phyloP scores from a whole-genome alignment of 2,113 vertebrate species.

The Platanista minor region DNA sequence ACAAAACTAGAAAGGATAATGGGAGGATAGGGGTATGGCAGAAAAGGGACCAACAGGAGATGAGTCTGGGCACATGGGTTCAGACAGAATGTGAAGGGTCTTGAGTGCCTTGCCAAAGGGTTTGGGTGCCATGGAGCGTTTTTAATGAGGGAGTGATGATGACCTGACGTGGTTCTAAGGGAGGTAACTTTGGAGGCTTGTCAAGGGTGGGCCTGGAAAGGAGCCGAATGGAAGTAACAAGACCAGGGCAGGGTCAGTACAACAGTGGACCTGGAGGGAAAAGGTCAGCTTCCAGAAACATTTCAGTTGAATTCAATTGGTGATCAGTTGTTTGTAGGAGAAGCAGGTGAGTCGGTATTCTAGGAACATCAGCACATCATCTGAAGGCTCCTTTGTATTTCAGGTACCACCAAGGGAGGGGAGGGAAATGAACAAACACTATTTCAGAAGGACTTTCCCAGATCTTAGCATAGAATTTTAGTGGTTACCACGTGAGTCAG shows the following conservation, averaged over 20 bases:
- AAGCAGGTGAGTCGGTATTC: background rate
- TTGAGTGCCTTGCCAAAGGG: background rate
- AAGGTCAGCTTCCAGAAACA: background rate
- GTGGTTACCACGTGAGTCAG: background rate
- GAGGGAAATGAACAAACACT: background rate
- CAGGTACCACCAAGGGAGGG: background rate
- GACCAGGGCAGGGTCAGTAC: background rate
- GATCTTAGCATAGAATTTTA: background rate
- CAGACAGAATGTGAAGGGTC: background rate
- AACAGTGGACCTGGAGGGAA: background rate
- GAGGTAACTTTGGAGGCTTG: background rate
- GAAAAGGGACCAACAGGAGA: background rate
- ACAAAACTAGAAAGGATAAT: background rate
- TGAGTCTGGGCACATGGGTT: background rate
- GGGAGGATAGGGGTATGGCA: accelerated
- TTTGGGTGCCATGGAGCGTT: background rate
- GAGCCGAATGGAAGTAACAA: background rate
- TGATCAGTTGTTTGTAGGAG: background rate
- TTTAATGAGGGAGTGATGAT: background rate
- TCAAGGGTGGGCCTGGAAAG: background rate
- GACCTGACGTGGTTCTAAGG: background rate
- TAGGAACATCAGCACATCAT: background rate
- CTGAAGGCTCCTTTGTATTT: background rate
- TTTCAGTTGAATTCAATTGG: background rate
- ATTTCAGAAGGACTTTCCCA: background rate